Conservation (phyloP, 2,797 vertebrate species). For the Capromys pilorides region DNA sequence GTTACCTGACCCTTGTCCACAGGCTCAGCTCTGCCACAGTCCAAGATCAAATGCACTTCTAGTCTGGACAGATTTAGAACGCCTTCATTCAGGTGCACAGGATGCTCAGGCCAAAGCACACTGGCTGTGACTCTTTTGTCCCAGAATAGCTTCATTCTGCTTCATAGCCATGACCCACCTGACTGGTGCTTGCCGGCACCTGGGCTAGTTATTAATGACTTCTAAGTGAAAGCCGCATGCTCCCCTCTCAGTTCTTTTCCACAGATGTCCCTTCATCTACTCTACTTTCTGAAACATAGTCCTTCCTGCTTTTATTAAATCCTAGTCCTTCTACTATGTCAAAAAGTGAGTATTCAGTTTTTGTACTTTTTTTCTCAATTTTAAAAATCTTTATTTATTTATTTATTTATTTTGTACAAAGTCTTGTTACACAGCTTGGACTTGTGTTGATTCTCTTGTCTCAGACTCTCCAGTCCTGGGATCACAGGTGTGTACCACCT, state of each 20-base stretch:
- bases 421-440: too few species aligned
- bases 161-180: neutral
- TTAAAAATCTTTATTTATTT: too few species aligned
- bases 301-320: neutral
- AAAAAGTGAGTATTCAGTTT: neutral
- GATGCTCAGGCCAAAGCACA: slow-evolving; percentile 3
- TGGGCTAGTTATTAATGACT: slow-evolving; percentile 28
- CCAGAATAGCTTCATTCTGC: slow-evolving; percentile 45
- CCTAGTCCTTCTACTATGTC: neutral
- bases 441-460: too few species aligned
- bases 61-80: slow-evolving; percentile 70
- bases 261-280: neutral
- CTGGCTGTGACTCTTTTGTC: slow-evolving; percentile 38
- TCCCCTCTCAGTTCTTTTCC: neutral
- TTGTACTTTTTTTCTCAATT: neutral
- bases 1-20: slow-evolving; percentile 44
- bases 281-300: neutral
- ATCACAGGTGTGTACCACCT: too few species aligned
- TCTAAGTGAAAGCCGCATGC: neutral
- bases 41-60: slow-evolving; percentile 62
- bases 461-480: too few species aligned
- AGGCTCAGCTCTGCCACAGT: slow-evolving; percentile 40
- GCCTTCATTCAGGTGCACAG: slow-evolving; percentile 23
- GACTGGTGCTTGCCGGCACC: neutral
- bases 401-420: too few species aligned